Percentiles rank a stretch among this genome's conserved stretches.
phyloP scores from a whole-genome alignment of 2,888 invertebrate genomes.

The Volucella bombylans region DNA sequence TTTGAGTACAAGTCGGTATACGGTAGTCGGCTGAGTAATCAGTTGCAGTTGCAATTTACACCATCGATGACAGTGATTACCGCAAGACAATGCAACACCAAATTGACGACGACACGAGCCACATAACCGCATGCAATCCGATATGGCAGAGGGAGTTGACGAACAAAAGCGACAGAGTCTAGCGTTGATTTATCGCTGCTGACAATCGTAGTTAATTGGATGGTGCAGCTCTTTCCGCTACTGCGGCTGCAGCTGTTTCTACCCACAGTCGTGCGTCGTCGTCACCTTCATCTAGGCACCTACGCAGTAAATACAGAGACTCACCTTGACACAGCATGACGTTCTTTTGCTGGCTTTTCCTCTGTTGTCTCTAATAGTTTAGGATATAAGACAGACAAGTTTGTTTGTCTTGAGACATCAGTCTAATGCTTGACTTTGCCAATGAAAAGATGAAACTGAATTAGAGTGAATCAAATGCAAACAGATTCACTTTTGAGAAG shows the following conservation, averaged over 20 bases:
- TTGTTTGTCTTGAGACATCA: too few species aligned
- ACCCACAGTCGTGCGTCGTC: background rate
- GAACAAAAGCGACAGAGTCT: conserved; percentile 15
- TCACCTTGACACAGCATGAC: background rate
- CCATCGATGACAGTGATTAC: conserved; percentile 34
- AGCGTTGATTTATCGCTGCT: conserved; percentile 48
- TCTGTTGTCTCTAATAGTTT: too few species aligned
- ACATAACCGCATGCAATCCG: conserved; percentile 35
- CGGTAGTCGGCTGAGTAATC: conserved; percentile 50
- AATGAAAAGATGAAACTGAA: too few species aligned
- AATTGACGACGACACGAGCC: conserved; percentile 27
- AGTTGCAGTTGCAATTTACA: conserved; percentile 44
- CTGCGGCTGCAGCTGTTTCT: conserved; percentile 7
- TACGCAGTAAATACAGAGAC: conserved; percentile 7
- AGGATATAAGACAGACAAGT: too few species aligned
- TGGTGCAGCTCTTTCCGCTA: background rate
- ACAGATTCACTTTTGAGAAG: too few species aligned
- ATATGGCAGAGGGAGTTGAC: conserved; percentile 11
- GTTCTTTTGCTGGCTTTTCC: background rate
- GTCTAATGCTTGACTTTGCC: too few species aligned
- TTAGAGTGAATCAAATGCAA: too few species aligned
- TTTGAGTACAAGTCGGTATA: background rate
- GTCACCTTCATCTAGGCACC: conserved; percentile 10
- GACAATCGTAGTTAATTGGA: conserved; percentile 40
- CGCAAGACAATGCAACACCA: conserved; percentile 24